A percentile compares a stretch with the other conserved stretches of the same genome.
Conservation (phyloP, 2,113 vertebrate species). For the Calonectris borealis region DNA sequence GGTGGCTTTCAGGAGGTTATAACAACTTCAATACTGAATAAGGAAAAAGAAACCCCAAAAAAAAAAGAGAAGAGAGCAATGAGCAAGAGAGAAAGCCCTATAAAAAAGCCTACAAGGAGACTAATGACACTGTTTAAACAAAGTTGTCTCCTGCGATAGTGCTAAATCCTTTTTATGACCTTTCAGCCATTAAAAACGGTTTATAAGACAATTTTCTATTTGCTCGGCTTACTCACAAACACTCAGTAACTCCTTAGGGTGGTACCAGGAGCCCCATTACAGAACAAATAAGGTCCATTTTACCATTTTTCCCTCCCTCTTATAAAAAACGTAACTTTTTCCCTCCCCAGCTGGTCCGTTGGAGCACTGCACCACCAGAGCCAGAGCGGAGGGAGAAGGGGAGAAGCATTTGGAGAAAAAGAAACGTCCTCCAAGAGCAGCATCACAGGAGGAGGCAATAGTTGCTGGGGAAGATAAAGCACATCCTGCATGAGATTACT, state of each 20-base stretch:
- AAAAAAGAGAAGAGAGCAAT: neutral
- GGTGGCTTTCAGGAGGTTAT: neutral
- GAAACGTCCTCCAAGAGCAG: neutral
- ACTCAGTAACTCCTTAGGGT: neutral
- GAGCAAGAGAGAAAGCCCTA: neutral
- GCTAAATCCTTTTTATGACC: neutral
- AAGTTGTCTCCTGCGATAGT: neutral
- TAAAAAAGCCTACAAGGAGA: neutral
- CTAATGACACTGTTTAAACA: slow-evolving; percentile 16
- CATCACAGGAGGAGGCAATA: neutral
- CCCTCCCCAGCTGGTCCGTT: neutral
- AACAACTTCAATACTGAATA: neutral
- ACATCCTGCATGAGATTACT: neutral
- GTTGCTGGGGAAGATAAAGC: neutral
- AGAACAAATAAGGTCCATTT: neutral
- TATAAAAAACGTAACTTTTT: neutral
- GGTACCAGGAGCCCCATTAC: neutral
- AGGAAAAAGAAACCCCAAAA: neutral
- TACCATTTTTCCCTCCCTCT: neutral
- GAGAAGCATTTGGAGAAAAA: neutral
- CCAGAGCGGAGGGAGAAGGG: neutral
- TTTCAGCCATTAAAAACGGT: slow-evolving; percentile 3
- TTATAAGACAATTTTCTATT: slow-evolving; percentile 13
- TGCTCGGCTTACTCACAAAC: neutral
- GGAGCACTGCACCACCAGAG: neutral